Percentiles rank a stretch among this genome's conserved stretches.
phyloP scores from a whole-genome alignment of 2,113 vertebrate genomes.

The Rhynchomys soricoides region DNA sequence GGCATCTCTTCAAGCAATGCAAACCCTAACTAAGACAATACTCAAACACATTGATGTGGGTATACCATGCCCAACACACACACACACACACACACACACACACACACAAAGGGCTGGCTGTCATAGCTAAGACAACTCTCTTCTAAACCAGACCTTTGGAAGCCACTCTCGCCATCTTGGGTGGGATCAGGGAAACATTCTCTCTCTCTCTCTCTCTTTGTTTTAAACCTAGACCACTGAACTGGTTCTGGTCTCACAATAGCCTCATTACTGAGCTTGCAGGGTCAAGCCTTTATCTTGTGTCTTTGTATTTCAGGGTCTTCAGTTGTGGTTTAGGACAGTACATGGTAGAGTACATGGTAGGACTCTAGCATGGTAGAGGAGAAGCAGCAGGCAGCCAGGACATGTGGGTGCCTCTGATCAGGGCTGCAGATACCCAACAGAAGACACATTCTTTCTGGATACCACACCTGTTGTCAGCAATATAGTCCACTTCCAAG shows the following conservation, averaged over 20 bases:
- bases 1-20: too few relatives aligned
- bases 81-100: neutral
- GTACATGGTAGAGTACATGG: too few relatives aligned
- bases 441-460: neutral
- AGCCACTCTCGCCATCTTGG: neutral
- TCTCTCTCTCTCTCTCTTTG: too few relatives aligned
- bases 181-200: neutral
- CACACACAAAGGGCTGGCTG: neutral
- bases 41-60: neutral
- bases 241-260: neutral
- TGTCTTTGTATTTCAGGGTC: neutral
- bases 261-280: neutral
- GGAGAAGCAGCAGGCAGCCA: neutral
- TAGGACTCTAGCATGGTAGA: accelerated
- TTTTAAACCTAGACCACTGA: neutral
- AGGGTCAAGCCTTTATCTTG: neutral
- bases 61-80: accelerated
- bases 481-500: neutral
- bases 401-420: neutral
- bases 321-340: neutral
- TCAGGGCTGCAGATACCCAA: neutral
- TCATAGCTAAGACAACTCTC: neutral
- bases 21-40: too few relatives aligned
- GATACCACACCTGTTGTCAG: neutral
- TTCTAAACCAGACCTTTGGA: neutral